Percentiles rank a stretch among this genome's conserved stretches.
These are phyloP conservation scores for Chondrosia reniformis DNA, from an alignment of 37 sponge, comb jelly and placozoan genomes.

Conservation along the genomic window DNA sequence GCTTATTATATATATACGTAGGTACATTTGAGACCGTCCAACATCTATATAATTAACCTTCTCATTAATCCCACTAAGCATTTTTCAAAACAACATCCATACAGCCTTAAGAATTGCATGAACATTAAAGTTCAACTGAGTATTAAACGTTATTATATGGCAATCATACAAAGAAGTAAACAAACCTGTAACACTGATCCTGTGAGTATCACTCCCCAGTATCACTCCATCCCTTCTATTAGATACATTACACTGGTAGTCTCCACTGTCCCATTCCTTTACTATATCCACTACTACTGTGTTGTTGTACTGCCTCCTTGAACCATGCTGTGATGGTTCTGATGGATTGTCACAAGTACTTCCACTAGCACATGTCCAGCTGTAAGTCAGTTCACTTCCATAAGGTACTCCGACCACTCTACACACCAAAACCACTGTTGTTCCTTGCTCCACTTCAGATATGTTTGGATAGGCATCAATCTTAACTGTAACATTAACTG, in stretches of 20 bases:
- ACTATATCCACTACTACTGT: constrained; percentile 1
- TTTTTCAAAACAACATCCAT: too few species aligned
- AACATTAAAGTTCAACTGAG: too few species aligned
- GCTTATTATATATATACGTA: too few species aligned
- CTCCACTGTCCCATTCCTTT: neutral
- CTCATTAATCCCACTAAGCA: too few species aligned
- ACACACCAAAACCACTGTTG: constrained; percentile 15
- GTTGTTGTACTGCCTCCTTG: constrained; percentile 5
- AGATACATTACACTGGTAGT: neutral
- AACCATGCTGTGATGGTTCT: too few species aligned
- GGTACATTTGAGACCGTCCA: too few species aligned
- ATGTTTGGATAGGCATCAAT: constrained; percentile 21
- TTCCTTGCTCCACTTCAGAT: constrained; percentile 1
- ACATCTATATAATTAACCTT: too few species aligned
- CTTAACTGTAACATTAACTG: too few species aligned
- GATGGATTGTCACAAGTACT: neutral
- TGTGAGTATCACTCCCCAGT: neutral
- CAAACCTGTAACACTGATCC: neutral
- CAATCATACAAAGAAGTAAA: too few species aligned
- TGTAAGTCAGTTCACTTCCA: neutral
- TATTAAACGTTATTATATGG: too few species aligned
- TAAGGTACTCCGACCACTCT: constrained; percentile 14
- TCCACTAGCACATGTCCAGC: constrained; percentile 14
- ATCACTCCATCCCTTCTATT: too few species aligned
- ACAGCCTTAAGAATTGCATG: too few species aligned